These are phyloP conservation scores for Pygoscelis adeliae DNA, from an alignment of 2,113 vertebrate genomes.

Conservation along the genomic window DNA sequence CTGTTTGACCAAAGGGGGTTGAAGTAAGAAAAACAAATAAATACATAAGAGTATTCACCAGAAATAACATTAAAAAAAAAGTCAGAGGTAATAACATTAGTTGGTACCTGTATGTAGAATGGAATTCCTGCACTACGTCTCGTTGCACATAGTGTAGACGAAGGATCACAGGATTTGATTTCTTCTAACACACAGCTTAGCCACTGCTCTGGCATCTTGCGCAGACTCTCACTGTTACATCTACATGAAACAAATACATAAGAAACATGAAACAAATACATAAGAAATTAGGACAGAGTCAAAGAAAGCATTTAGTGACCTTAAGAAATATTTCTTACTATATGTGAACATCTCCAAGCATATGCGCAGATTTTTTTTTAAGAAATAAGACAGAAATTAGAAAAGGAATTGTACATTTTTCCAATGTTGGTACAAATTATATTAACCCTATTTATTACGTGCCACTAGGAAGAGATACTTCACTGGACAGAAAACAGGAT, in stretches of 20 bases:
- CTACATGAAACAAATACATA: conserved; percentile 57
- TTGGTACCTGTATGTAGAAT: conserved; percentile 94
- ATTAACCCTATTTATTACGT: neutral
- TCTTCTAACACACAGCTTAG: conserved; percentile 86
- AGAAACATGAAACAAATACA: neutral
- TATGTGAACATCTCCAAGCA: neutral
- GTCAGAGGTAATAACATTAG: neutral
- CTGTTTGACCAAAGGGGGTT: neutral
- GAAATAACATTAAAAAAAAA: neutral
- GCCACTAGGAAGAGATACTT: neutral
- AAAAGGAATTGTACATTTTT: neutral
- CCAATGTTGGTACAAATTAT: neutral
- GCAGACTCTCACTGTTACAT: conserved; percentile 80
- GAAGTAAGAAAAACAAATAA: neutral
- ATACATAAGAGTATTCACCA: neutral
- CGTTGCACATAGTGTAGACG: conserved; percentile 93
- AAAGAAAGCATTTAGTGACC: neutral
- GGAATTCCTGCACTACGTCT: conserved; percentile 95
- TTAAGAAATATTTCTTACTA: neutral
- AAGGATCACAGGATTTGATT: conserved; percentile 88
- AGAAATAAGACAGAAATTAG: neutral
- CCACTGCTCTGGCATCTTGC: conserved; percentile 88
- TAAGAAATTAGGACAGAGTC: neutral
- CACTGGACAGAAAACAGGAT: neutral
- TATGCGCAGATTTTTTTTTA: neutral